Evolutionary conservation across 2,113 vertebrate genomes (phyloP).

Genomic region (Thamnophis sirtalis): DNA sequence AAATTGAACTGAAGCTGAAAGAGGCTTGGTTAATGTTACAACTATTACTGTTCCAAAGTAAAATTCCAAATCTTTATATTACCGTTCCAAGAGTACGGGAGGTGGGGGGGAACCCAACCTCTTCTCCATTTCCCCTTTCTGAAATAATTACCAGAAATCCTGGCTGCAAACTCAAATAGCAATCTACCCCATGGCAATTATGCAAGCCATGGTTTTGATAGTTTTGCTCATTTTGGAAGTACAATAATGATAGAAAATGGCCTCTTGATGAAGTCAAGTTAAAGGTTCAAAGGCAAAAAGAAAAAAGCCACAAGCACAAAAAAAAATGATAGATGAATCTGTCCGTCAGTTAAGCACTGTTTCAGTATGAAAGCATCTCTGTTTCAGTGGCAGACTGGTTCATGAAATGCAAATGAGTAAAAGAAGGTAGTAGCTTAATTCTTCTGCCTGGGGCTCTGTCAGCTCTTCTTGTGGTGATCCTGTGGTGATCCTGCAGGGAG

Average conservation of each 20-base stretch:
- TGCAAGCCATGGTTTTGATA: neutral
- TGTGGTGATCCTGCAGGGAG: constrained; percentile 20
- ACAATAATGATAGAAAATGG: neutral
- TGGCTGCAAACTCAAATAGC: neutral
- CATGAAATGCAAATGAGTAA: constrained; percentile 41
- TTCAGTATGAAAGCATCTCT: constrained; percentile 28
- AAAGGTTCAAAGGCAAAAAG: neutral
- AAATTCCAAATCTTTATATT: neutral
- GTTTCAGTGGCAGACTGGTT: constrained; percentile 26
- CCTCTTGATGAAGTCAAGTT: neutral
- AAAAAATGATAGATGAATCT: constrained; percentile 27
- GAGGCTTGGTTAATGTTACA: neutral
- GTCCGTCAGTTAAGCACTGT: constrained; percentile 26
- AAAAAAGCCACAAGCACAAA: constrained; percentile 11
- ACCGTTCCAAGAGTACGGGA: neutral
- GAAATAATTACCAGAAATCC: neutral
- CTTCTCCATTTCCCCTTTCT: neutral
- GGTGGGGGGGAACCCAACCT: neutral
- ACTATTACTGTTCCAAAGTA: neutral
- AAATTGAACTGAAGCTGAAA: neutral
- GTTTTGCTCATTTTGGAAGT: neutral
- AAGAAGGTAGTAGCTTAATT: neutral
- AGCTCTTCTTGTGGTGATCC: constrained; percentile 18
- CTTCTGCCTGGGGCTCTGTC: constrained; percentile 24
- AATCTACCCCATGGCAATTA: neutral